Conservation (phyloP, 2,797 vertebrate species). For the Pipistrellus nathusii region DNA sequence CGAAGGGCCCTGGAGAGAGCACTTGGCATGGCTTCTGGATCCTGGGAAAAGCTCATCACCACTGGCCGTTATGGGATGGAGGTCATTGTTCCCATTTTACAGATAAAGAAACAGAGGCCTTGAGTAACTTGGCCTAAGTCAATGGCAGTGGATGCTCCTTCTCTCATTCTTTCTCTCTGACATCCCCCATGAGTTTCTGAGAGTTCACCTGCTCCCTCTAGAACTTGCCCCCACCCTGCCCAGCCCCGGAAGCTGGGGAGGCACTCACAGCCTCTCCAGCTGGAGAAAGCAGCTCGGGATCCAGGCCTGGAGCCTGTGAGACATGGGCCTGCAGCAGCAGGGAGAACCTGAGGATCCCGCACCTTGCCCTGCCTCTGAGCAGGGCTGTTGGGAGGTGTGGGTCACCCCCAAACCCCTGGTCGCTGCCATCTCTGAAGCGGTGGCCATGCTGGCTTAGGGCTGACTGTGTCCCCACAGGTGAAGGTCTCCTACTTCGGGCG, state of each 20-base stretch:
- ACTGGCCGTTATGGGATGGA: too few species aligned
- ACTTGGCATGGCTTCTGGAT: not conserved
- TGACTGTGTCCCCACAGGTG: constrained; percentile 79
- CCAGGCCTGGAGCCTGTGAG: accelerated
- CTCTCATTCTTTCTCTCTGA: not conserved
- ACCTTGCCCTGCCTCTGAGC: not conserved
- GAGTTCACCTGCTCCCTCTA: not conserved
- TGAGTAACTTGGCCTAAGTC: not conserved
- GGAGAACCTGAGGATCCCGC: accelerated
- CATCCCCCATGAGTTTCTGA: not conserved
- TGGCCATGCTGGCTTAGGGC: not conserved
- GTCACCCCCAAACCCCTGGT: accelerated
- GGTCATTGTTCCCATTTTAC: not conserved
- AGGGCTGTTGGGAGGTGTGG: not conserved
- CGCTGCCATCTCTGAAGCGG: not conserved
- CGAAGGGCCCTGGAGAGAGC: not conserved
- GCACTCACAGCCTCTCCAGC: not conserved
- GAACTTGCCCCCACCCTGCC: not conserved
- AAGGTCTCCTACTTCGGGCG: constrained; percentile 84
- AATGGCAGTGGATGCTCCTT: not conserved
- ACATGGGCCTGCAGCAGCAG: not conserved
- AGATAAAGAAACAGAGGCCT: not conserved
- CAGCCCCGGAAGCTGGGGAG: too few species aligned
- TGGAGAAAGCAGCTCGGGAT: not conserved
- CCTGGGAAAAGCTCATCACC: not conserved